Evolutionary conservation across 2,113 vertebrate species (phyloP), one percentile per base, ranked within the genome.

Genomic region (Percina caprodes): DNA sequence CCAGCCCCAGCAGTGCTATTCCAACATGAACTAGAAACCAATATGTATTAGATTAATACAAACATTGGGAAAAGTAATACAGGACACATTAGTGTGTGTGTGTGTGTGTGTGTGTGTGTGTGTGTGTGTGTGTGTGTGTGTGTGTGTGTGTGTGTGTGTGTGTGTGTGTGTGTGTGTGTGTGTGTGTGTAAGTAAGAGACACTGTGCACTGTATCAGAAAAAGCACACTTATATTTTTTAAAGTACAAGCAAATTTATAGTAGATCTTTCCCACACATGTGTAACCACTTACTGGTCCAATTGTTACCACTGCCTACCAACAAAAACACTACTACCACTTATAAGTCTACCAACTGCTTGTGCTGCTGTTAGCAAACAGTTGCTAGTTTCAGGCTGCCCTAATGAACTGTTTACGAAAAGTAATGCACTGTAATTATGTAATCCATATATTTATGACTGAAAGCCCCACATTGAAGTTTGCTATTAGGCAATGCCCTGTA

Each of bases 11-110:
- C 58, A 59, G 54, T 8, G 21, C 51, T 42, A 24, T 51, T 39
- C 39, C 39, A 56, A 55, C 49, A 71, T 49, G n/a, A 83, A 33
- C 35, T 26, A 46, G 26, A 75, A 63, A 79, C n/a, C 33, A 52
- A 54, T 39, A 39, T 62, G 33, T 18, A 35, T 67, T 42, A 13
- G 19, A 68, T 51, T 30, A 51, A 60, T 23, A 23, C 45, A 48
- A 77, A 84, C 23, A 62, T 15, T 52, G 39, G 75, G 58, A 77
- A 56, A 33, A 56, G 59, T 30, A 56, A 61, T 51, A 49, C 59
- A 69, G 24, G 21, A 62, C 21, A 65, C 61, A 70, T 49, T 2
- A 12, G 39, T 45, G 35, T 66, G 42, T 69, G 48, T 51, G 45
- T 65, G 45, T 16, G 30, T 56, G 48, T 4, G 54, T 39, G 51